Percentiles rank a stretch among this genome's conserved stretches.
Evolutionary conservation across 2,797 vertebrate genomes (phyloP).

Genomic region (Alca torda): DNA sequence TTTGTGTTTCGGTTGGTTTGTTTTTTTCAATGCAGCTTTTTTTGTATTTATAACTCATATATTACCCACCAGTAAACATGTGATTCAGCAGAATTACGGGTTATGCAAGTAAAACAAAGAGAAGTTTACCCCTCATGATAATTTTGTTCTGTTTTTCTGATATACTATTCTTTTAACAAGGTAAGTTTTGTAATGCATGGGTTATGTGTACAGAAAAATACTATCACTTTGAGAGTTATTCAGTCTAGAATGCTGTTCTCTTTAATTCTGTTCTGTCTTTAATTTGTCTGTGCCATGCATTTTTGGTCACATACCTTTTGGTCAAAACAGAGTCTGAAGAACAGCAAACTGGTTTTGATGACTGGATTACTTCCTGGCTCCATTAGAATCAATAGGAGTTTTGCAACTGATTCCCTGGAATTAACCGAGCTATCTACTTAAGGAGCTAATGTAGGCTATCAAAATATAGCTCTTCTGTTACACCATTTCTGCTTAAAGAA

Average conservation of each 20-base stretch:
- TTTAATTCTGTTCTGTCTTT: not conserved
- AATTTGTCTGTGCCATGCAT: not conserved
- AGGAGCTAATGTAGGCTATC: not conserved
- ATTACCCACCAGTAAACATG: not conserved
- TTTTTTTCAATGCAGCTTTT: not conserved
- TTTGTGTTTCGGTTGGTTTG: not conserved
- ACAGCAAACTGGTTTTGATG: not conserved
- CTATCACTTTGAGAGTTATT: not conserved
- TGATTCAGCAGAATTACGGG: not conserved
- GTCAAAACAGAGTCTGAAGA: not conserved
- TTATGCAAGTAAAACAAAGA: not conserved
- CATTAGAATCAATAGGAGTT: not conserved
- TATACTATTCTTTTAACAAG: accelerated
- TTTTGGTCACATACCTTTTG: not conserved
- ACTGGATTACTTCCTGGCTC: not conserved
- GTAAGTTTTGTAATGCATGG: not conserved
- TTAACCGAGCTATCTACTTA: not conserved
- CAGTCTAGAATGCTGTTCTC: not conserved
- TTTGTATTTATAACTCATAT: not conserved
- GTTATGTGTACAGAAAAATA: not conserved
- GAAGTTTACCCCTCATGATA: not conserved
- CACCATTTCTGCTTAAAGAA: not conserved
- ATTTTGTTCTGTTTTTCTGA: not conserved
- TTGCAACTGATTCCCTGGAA: not conserved
- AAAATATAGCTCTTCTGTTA: not conserved